A percentile compares a stretch with the other conserved stretches of the same genome.
Evolutionary conservation across 2,888 invertebrate species (phyloP).

Genomic region (Horisme vitalbata): DNA sequence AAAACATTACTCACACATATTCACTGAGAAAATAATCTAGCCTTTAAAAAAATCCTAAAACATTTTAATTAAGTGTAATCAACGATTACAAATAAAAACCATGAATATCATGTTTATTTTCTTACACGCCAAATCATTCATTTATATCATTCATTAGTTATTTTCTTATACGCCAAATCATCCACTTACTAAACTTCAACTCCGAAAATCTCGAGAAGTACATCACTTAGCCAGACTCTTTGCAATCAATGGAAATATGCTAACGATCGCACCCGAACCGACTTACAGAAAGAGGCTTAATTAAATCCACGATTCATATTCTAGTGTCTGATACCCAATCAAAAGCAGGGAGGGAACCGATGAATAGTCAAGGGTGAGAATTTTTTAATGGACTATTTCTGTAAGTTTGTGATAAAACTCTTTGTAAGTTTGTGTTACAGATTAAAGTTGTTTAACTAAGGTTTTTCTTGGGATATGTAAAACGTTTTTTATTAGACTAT

Average conservation of each 20-base stretch:
- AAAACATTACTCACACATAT: too few relatives aligned
- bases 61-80: too few relatives aligned
- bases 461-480: too few relatives aligned
- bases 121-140: too few relatives aligned
- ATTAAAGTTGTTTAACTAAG: too few relatives aligned
- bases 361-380: slow-evolving; percentile 20
- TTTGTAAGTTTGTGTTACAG: neutral
- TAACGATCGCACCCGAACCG: slow-evolving; percentile 32
- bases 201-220: slow-evolving; percentile 4
- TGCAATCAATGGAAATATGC: slow-evolving; percentile 38
- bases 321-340: slow-evolving; percentile 39
- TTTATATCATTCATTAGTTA: too few relatives aligned
- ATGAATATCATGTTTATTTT: too few relatives aligned
- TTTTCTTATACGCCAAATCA: too few relatives aligned
- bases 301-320: slow-evolving; percentile 40
- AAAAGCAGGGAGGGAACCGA: slow-evolving; percentile 26
- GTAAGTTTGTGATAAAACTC: slow-evolving; percentile 6
- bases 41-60: too few relatives aligned
- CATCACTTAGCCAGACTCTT: slow-evolving; percentile 26
- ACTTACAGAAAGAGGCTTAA: slow-evolving; percentile 36
- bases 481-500: too few relatives aligned
- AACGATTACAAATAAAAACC: too few relatives aligned
- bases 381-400: slow-evolving; percentile 12
- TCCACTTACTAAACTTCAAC: neutral
- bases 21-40: too few relatives aligned